Evolutionary conservation across 2,113 vertebrate species (phyloP).

Genomic region (Stictonetta naevosa): DNA sequence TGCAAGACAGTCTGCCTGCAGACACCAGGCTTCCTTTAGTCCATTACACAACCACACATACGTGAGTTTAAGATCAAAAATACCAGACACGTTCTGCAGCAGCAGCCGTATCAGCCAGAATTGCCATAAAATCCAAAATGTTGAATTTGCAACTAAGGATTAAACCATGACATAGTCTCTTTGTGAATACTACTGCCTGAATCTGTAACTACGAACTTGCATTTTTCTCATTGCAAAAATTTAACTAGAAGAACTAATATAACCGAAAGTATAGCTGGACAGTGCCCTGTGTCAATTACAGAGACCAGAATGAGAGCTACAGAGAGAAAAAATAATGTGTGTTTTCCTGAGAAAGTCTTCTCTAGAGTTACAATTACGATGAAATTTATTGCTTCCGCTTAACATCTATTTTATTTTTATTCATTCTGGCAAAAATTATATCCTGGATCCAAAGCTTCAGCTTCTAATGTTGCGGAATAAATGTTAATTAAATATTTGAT

Average conservation of each 20-base stretch:
- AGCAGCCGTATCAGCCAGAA: not conserved
- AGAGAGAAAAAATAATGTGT: not conserved
- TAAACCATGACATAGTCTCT: not conserved
- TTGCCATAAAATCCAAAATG: not conserved
- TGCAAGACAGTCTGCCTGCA: not conserved
- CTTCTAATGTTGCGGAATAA: not conserved
- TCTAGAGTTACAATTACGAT: constrained; percentile 30
- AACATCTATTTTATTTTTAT: constrained; percentile 38
- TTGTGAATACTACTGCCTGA: not conserved
- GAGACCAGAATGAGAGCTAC: constrained; percentile 4
- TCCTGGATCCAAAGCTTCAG: not conserved
- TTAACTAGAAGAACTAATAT: not conserved
- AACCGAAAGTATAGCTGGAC: not conserved
- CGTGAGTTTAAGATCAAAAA: not conserved
- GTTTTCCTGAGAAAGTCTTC: constrained; percentile 10
- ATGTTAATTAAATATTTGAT: constrained; percentile 19
- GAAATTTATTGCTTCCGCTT: constrained; percentile 40
- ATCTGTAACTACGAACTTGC: not conserved
- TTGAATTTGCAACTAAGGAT: not conserved
- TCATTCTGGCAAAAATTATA: constrained; percentile 24
- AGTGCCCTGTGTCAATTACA: not conserved
- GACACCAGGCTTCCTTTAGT: not conserved
- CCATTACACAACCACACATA: not conserved
- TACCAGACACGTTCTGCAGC: not conserved
- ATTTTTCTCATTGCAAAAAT: not conserved